Percentiles rank a stretch among this genome's conserved stretches.
Evolutionary conservation across 2,888 invertebrate genomes (phyloP).

Genomic region (Volucella inflata): DNA sequence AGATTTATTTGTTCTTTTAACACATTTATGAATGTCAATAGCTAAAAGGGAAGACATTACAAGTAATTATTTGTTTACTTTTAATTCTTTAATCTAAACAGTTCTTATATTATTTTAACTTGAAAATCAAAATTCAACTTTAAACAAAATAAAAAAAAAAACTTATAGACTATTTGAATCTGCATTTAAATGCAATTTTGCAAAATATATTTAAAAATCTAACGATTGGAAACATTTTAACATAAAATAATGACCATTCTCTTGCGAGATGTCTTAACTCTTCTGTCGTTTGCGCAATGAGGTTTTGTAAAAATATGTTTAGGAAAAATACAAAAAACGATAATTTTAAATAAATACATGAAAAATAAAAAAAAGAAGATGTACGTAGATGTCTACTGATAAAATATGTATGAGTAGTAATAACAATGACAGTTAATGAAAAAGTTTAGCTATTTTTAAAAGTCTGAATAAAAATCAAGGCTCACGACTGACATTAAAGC

Average conservation of each 20-base stretch:
- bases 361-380: background rate
- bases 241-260: conserved; percentile 67
- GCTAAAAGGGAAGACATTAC: conserved; percentile 38
- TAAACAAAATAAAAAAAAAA: conserved; percentile 11
- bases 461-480: background rate
- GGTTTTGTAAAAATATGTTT: conserved; percentile 3
- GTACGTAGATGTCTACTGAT: background rate
- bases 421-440: conserved; percentile 27
- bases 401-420: background rate
- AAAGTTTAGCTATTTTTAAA: conserved; percentile 10
- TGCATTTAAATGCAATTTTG: conserved; percentile 34
- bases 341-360: conserved; percentile 48
- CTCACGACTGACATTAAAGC: conserved; percentile 11
- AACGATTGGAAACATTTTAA: conserved; percentile 64
- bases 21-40: conserved; percentile 9
- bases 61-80: conserved; percentile 1
- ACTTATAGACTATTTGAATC: conserved; percentile 12
- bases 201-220: conserved; percentile 32
- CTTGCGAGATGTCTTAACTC: conserved; percentile 36
- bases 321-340: background rate
- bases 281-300: conserved; percentile 2
- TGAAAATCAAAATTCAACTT: conserved; percentile 11
- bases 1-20: conserved; percentile 43
- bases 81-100: conserved; percentile 5
- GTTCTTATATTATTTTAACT: background rate